Evolutionary conservation across 1,140 invertebrate species (phyloP).

Genomic region (Caenorhabditis briggsae): DNA sequence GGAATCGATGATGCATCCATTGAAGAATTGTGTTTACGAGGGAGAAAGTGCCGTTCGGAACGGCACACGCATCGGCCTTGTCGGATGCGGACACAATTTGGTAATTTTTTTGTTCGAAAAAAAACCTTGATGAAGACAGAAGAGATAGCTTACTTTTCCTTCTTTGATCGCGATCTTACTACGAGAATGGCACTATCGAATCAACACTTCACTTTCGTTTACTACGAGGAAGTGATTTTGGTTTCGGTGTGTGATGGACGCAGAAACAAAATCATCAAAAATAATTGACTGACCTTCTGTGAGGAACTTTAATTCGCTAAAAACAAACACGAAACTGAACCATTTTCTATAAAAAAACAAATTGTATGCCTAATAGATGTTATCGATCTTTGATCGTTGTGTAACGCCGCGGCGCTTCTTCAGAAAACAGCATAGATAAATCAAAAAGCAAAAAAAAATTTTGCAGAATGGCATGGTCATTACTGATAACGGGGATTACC

Average conservation of each 20-base stretch:
- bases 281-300: conserved; percentile 16
- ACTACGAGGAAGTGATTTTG: conserved; percentile 41
- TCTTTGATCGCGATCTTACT: background rate
- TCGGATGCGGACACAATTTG: conserved; percentile 60
- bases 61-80: conserved; percentile 52
- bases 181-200: conserved; percentile 27
- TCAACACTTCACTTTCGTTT: conserved; percentile 26
- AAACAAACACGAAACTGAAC: background rate
- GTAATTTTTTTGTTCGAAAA: conserved; percentile 17
- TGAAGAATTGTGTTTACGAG: conserved; percentile 56
- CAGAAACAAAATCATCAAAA: conserved; percentile 22
- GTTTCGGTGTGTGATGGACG: background rate
- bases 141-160: background rate
- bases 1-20: conserved; percentile 40
- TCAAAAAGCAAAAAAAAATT: background rate
- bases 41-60: conserved; percentile 47
- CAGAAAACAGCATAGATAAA: background rate
- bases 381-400: conserved; percentile 30
- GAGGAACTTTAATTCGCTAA: conserved; percentile 5
- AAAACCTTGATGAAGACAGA: conserved; percentile 30
- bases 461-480: conserved; percentile 66
- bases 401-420: background rate
- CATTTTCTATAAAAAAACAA: background rate
- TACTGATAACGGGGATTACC: conserved; percentile 59
- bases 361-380: background rate